Conservation (phyloP, 2,797 vertebrate genomes). For the Lycodopsis pacificus region DNA sequence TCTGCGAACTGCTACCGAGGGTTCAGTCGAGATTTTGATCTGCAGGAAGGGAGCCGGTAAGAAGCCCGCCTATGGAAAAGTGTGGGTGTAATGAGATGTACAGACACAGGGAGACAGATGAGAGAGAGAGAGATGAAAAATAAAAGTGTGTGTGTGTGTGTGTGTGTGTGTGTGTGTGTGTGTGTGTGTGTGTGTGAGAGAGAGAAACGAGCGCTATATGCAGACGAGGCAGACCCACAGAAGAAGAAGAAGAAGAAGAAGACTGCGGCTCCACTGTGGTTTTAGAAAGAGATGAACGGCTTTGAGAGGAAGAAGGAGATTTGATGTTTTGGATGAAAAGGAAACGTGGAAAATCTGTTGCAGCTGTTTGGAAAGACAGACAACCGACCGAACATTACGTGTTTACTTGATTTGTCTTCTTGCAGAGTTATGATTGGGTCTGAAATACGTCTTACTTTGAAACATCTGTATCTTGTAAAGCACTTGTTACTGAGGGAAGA, state of each 20-base stretch:
- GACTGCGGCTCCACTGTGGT: not conserved
- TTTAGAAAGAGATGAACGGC: conserved; percentile 17
- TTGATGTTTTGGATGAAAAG: conserved; percentile 5
- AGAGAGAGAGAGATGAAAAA: conserved; percentile 22
- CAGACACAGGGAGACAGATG: conserved; percentile 18
- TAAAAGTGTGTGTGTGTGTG: conserved; percentile 1
- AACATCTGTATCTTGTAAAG: not conserved
- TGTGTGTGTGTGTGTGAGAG: not conserved
- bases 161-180: not conserved
- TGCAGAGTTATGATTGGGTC: not conserved
- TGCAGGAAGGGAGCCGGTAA: conserved; percentile 42
- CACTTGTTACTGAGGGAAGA: not conserved
- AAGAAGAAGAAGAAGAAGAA: not conserved
- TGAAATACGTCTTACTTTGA: not conserved
- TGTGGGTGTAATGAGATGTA: conserved; percentile 74
- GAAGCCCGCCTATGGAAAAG: conserved; percentile 56
- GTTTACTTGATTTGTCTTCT: not conserved
- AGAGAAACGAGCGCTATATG: conserved; percentile 4
- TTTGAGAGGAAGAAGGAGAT: conserved; percentile 7
- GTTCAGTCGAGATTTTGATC: conserved; percentile 67
- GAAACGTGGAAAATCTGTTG: not conserved
- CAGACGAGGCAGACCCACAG: not conserved
- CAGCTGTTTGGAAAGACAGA: not conserved
- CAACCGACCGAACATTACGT: not conserved
- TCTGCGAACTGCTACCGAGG: conserved; percentile 48